Conservation (phyloP, 2,113 vertebrate species). For the Camarhynchus parvulus region DNA sequence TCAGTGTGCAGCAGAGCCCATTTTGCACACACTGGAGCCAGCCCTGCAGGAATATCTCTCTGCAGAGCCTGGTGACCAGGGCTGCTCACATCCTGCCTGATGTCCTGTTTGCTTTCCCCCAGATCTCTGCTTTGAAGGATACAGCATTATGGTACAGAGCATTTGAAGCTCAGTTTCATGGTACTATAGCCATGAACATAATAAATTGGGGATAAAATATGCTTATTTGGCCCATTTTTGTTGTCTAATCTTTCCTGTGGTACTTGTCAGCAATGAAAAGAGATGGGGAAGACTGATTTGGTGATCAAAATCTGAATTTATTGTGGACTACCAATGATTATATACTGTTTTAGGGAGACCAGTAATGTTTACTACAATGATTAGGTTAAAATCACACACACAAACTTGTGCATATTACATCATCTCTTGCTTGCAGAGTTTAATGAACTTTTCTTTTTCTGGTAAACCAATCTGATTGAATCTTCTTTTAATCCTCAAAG, state of each 20-base stretch:
- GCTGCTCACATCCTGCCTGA: not conserved
- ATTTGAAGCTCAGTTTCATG: not conserved
- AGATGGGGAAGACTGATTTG: not conserved
- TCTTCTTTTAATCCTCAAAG: not conserved
- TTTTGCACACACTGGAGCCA: not conserved
- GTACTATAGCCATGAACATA: not conserved
- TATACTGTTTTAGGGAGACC: not conserved
- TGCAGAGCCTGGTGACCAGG: not conserved
- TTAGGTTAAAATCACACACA: not conserved
- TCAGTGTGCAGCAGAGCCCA: not conserved
- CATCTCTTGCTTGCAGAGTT: not conserved
- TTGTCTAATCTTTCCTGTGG: not conserved
- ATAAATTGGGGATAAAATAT: not conserved
- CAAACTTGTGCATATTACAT: not conserved
- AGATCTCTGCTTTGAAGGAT: not conserved
- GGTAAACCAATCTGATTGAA: not conserved
- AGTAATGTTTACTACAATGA: not conserved
- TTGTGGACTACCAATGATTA: not conserved
- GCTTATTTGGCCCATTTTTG: not conserved
- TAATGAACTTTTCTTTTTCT: not conserved
- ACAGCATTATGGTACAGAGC: not conserved
- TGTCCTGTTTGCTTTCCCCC: not conserved
- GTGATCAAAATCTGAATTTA: not conserved
- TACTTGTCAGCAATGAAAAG: not conserved
- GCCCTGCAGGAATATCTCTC: not conserved